A percentile compares a stretch with the other conserved stretches of the same genome.
These are phyloP conservation scores for Psophia crepitans DNA, from an alignment of 2,113 vertebrate species.

Conservation along the genomic window DNA sequence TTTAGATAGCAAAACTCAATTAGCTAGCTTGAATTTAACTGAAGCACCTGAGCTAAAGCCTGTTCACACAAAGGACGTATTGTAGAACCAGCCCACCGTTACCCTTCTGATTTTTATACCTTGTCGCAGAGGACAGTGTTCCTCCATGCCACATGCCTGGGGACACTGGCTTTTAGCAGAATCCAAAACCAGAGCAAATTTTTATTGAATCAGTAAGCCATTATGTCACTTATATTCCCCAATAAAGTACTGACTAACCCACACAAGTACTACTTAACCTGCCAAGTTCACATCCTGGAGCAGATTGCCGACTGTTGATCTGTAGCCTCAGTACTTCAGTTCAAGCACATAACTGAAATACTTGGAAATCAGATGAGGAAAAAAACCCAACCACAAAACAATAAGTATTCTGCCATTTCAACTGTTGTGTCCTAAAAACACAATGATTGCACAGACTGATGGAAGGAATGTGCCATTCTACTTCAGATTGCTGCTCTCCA, in stretches of 20 bases:
- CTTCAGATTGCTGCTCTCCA: neutral
- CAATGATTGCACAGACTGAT: neutral
- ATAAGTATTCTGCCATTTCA: neutral
- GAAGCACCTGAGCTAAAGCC: neutral
- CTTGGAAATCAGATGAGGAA: neutral
- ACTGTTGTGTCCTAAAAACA: neutral
- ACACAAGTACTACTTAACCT: neutral
- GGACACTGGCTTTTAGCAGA: neutral
- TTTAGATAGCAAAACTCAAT: neutral
- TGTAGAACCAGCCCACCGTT: neutral
- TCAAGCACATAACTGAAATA: neutral
- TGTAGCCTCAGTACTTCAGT: neutral
- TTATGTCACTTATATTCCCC: neutral
- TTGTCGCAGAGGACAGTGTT: neutral
- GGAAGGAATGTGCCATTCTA: neutral
- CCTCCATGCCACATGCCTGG: rapidly evolving
- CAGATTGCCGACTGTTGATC: neutral
- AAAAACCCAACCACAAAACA: neutral
- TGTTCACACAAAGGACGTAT: neutral
- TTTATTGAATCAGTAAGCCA: neutral
- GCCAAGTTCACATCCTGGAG: neutral
- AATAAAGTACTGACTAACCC: neutral
- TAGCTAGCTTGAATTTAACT: neutral
- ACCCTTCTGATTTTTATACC: neutral
- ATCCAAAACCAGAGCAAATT: neutral